A percentile compares a stretch with the other conserved stretches of the same genome.
Evolutionary conservation across 2,888 invertebrate genomes (phyloP).

Genomic region (Disparrhopalites patrizii): DNA sequence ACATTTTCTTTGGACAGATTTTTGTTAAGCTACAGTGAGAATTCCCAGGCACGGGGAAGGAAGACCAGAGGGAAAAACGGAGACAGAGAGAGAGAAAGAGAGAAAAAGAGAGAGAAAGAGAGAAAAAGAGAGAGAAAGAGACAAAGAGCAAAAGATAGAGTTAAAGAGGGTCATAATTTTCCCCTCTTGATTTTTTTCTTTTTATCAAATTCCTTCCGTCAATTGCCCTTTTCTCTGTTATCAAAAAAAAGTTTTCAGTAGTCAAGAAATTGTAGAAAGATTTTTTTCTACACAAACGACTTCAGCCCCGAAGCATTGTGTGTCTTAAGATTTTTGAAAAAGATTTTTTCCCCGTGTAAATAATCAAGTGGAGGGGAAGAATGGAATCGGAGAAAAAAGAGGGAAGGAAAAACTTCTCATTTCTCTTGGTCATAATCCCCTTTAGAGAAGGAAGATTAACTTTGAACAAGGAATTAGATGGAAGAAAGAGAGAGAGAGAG

Average conservation of each 20-base stretch:
- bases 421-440: no score
- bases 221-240: neutral
- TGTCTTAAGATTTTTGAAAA: no score
- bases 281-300: neutral
- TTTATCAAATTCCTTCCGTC: neutral
- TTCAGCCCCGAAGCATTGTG: no score
- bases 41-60: neutral
- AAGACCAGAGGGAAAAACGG: neutral
- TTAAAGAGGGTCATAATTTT: no score
- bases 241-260: neutral
- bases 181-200: neutral
- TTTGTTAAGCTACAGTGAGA: neutral
- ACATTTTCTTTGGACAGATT: neutral
- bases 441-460: neutral
- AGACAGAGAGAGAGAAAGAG: no score
- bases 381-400: no score
- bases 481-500: neutral
- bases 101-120: neutral
- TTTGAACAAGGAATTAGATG: neutral
- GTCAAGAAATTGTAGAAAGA: neutral
- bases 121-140: neutral
- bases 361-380: no score
- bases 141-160: no score
- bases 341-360: no score
- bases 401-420: no score